Percentiles rank a stretch among this genome's conserved stretches.
Evolutionary conservation across 1,140 invertebrate genomes (phyloP).

Genomic region (Ceratina australensis): DNA sequence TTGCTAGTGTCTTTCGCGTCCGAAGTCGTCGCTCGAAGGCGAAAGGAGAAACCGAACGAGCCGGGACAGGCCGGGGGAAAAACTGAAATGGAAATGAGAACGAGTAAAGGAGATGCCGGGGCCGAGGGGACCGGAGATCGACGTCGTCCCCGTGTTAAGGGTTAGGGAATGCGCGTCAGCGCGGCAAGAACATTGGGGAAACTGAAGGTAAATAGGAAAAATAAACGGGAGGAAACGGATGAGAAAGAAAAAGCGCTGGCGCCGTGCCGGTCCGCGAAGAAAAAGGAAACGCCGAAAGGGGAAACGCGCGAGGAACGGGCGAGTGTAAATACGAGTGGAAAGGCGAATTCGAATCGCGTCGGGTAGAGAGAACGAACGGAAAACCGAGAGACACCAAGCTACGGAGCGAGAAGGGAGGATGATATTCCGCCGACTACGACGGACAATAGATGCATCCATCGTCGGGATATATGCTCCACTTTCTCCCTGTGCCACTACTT

Average conservation of each 20-base stretch:
- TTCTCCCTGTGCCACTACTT: conserved; percentile 21
- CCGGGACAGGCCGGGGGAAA: background rate
- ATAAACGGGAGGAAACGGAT: background rate
- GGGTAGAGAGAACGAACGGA: background rate
- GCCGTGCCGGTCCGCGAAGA: background rate
- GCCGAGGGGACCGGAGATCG: background rate
- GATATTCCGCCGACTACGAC: conserved; percentile 29
- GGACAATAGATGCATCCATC: conserved; percentile 54
- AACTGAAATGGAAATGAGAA: conserved; percentile 4
- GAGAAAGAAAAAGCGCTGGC: background rate
- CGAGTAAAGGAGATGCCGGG: too few species aligned
- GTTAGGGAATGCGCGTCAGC: background rate
- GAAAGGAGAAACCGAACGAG: background rate
- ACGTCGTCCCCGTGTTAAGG: background rate
- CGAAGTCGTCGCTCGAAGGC: background rate
- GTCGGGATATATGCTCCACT: conserved; percentile 44
- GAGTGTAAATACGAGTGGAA: background rate
- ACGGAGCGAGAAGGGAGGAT: background rate
- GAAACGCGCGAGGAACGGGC: background rate
- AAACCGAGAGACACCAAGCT: background rate
- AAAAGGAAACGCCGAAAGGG: background rate
- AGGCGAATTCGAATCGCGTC: background rate
- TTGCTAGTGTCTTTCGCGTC: conserved; percentile 18
- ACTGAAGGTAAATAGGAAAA: background rate
- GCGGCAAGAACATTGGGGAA: background rate